Base-by-base conservation (phyloP, 2,113 vertebrate species). In the Ictalurus punctatus region DNA sequence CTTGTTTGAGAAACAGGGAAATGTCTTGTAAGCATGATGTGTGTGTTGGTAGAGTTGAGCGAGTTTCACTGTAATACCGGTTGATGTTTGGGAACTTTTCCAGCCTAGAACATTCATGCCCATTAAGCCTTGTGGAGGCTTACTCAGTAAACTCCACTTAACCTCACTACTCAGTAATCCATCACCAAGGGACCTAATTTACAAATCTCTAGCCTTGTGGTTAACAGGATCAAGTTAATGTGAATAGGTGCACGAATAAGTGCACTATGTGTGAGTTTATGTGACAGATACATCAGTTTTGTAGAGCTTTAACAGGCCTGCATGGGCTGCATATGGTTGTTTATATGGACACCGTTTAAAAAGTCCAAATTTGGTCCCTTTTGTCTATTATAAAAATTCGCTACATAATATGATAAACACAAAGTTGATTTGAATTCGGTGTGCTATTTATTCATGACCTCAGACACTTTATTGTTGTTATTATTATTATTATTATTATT, bases 161-260 rank as follows among this genome's bases (percentile, higher is more conserved):
- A 84, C 81, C 87, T 85, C 74, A 65, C 85, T 65, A 59, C 76
- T 85, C 56, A 23, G 76, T 82, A 86, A 78, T 71, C 30, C n/a
- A 80, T 63, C 59, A 54, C 82, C 88, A 84, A 85, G 56, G 56
- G 88, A 87, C 74, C 76, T 83, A 21, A 63, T 89, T 91, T 84
- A 81, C 54, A 67, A 85, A 67, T 48, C 19, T 56, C 83, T n/a
- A 44, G 63, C 58, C 54, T 74, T 56, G 34, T 86, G 21, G 82
- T 76, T 37, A 80, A 84, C 65, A 30, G 85, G 7, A 56, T 65
- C 40, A 16, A 30, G 73, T 87, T 56, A 83, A 83, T 86, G 27
- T 76, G 74, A 80, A 2, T 34, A 76, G 85, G 79, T 65, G 37
- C 67, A 14, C 37, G 63, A 71, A 1, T 56, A 74, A 65, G 78